Evolutionary conservation across 2,113 vertebrate genomes (phyloP).

Genomic region (Spilogale gracilis): DNA sequence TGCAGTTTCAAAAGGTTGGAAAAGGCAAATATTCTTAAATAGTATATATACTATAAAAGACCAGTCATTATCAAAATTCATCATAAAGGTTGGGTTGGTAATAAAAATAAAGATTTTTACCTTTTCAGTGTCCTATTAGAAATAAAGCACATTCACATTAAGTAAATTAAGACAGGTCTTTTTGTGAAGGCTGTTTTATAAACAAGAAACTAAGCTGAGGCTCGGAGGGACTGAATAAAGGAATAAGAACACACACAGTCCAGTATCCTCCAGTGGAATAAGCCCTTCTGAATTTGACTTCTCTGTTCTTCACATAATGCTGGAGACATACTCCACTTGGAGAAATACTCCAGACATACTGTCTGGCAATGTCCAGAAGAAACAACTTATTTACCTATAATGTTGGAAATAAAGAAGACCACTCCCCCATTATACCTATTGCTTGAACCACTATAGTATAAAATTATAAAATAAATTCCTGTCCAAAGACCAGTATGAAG

Average conservation of each 20-base stretch:
- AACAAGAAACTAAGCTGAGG: not conserved
- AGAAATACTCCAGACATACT: no score
- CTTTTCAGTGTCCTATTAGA: not conserved
- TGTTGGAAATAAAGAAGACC: not conserved
- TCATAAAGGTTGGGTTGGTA: not conserved
- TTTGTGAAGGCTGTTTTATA: not conserved
- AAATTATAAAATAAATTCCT: constrained; percentile 6
- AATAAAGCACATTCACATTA: not conserved
- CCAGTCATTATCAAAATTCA: not conserved
- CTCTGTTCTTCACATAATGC: not conserved
- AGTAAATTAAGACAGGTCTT: not conserved
- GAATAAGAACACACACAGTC: not conserved
- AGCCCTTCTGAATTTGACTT: not conserved
- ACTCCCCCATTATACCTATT: not conserved
- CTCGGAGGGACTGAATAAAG: not conserved
- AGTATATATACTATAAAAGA: not conserved
- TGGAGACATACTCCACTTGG: no score
- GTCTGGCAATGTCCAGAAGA: not conserved
- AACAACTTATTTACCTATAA: not conserved
- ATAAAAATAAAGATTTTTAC: not conserved
- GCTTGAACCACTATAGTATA: not conserved
- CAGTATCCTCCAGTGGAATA: not conserved
- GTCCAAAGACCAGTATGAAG: not conserved
- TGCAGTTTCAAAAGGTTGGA: not conserved
- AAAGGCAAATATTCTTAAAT: not conserved